Conservation (phyloP, 2,888 invertebrate genomes). For the Chrysopilus asiliformis region DNA sequence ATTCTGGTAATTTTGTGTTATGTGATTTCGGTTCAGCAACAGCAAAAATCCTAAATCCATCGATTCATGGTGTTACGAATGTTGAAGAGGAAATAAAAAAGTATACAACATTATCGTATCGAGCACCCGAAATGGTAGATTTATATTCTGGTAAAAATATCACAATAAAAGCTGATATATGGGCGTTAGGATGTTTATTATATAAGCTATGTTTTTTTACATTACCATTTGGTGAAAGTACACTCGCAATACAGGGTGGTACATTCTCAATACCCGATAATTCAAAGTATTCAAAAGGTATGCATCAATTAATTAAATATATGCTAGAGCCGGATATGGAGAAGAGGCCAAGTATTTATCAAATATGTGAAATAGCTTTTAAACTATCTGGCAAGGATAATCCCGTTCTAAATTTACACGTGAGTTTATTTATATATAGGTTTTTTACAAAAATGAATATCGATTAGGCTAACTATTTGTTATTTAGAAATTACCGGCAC, state of each 20-base stretch:
- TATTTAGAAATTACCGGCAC: conserved; percentile 49
- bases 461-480: not conserved
- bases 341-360: conserved; percentile 74
- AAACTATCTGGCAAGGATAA: conserved; percentile 54
- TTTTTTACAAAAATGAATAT: not conserved
- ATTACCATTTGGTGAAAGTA: conserved; percentile 82
- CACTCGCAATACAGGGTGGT: conserved; percentile 83
- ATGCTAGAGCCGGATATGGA: conserved; percentile 76
- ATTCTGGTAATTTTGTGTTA: conserved; percentile 67
- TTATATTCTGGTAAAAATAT: conserved; percentile 71
- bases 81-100: conserved; percentile 78
- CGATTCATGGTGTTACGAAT: conserved; percentile 48
- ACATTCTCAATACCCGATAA: conserved; percentile 73
- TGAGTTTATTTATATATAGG: conserved; percentile 31
- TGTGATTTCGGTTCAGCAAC: conserved; percentile 94
- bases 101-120: conserved; percentile 81
- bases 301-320: conserved; percentile 63
- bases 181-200: conserved; percentile 80
- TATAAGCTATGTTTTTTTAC: conserved; percentile 83
- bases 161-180: conserved; percentile 77
- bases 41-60: conserved; percentile 58
- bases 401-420: conserved; percentile 69
- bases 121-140: conserved; percentile 89
- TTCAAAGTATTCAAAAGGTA: conserved; percentile 55
- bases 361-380: conserved; percentile 64